Conservation (phyloP, 92 coral and sea anemone genomes). For the Epizoanthus rinbou region DNA sequence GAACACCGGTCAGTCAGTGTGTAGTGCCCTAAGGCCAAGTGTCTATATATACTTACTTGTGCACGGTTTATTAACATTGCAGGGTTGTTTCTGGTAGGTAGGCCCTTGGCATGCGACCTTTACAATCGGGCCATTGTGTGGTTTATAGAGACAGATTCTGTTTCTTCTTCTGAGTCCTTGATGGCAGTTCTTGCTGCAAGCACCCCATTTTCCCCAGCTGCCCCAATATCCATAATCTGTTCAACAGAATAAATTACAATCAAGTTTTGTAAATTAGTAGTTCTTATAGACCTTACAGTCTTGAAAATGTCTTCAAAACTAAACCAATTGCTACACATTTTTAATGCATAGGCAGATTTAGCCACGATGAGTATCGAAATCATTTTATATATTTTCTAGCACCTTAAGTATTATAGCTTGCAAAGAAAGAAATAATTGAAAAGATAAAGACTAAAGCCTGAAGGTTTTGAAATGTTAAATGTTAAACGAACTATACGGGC, state of each 20-base stretch:
- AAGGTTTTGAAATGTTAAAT: too few relatives aligned
- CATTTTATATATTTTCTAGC: too few relatives aligned
- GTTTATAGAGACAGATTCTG: conserved; percentile 1
- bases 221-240: conserved; percentile 31
- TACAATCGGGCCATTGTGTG: neutral
- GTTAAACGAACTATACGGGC: too few relatives aligned
- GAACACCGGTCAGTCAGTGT: too few relatives aligned
- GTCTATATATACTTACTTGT: neutral
- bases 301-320: neutral
- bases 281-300: neutral
- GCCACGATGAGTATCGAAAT: too few relatives aligned
- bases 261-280: neutral
- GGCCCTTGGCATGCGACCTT: neutral
- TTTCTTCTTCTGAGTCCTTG: conserved; percentile 13
- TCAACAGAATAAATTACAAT: neutral
- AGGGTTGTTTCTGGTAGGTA: neutral
- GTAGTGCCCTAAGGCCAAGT: too few relatives aligned
- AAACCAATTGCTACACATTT: neutral
- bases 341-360: neutral
- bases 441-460: too few relatives aligned
- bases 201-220: conserved; percentile 20
- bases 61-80: conserved; percentile 26
- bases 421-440: too few relatives aligned
- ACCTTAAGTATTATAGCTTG: too few relatives aligned
- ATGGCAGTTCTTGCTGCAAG: conserved; percentile 23